Evolutionary conservation across 1,140 invertebrate genomes (phyloP), one percentile per base, ranked within the genome.

Genomic region (Paracyclopina nana): DNA sequence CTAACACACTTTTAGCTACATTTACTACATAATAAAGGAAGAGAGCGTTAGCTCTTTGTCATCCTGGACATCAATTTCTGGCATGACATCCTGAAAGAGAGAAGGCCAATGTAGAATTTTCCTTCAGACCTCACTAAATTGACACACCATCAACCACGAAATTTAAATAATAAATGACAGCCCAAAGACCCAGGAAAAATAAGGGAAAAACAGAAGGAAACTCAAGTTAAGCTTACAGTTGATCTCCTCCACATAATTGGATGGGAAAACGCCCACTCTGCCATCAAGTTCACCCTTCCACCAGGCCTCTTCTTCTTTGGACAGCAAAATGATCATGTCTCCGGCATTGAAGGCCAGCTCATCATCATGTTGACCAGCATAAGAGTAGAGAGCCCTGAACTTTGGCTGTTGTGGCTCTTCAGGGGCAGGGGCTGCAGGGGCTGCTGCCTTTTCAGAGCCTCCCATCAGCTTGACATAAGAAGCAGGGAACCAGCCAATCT

Each of bases 401-500:
- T 78, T 78, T 52, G 14, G 42, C 52, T 53, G 43, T 25, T 12
- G 55, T 54, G 24, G 22, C 31, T 52, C 54, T 52, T 24, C 56
- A 48, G 53, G 57, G 49, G 51, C 57, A 54, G 27, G 57, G 50
- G 48, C 57, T 54, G 26, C 56, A 53, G n/a, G 52, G 40, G 58
- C 59, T n/a, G 57, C 56, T 29, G 57, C 52, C n/a, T 24, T 50
- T 40, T 43, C 46, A 24, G 38, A 27, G 29, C 12, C 58, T 42
- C 60, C 63, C 6, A 81, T 60, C 44, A 83, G 72, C 69, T 94
- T 95, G 0, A 97, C 90, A 62, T 95, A 96, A 42, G 84, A 86
- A 18, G 90, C 90, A 6, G 91, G 91, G 64, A 96, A 96, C 90
- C 91, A 97, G 4, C 91, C 91, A 49, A 92, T 77, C 68, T 92